A percentile compares a stretch with the other conserved stretches of the same genome.
These are phyloP conservation scores for Hozukius guyotensis DNA, from an alignment of 2,797 vertebrate genomes.

Conservation along the genomic window DNA sequence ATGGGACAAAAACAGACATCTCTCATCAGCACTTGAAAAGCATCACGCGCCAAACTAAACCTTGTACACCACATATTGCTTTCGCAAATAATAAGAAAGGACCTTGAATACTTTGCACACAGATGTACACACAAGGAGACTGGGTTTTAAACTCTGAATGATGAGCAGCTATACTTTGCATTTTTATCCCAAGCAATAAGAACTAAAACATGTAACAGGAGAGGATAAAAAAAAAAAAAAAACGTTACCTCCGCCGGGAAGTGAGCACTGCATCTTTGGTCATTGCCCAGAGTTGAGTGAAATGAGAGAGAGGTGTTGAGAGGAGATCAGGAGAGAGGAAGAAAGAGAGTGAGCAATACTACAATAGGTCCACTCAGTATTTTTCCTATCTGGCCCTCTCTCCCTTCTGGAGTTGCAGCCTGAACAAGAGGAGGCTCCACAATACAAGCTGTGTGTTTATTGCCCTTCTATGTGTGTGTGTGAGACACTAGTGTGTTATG, in stretches of 20 bases:
- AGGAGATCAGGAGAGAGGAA: slow-evolving; percentile 26
- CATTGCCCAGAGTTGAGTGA: slow-evolving; percentile 35
- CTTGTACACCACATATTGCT: not conserved
- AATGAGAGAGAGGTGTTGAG: slow-evolving; percentile 33
- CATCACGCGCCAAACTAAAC: not conserved
- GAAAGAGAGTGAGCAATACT: slow-evolving; percentile 19
- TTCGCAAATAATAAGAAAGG: not conserved
- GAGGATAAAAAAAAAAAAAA: not conserved
- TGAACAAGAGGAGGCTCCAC: slow-evolving; percentile 60
- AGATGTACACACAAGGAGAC: not conserved
- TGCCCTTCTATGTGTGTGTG: slow-evolving; percentile 17
- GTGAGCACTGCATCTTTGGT: slow-evolving; percentile 39
- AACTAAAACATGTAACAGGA: not conserved
- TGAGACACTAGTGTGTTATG: slow-evolving; percentile 51
- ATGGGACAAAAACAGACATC: slow-evolving; percentile 14
- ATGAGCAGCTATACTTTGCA: not conserved
- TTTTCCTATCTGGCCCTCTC: slow-evolving; percentile 61
- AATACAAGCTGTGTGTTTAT: slow-evolving; percentile 32
- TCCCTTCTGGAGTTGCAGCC: slow-evolving; percentile 44
- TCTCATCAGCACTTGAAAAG: slow-evolving; percentile 41
- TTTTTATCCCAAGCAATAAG: not conserved
- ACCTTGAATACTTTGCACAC: slow-evolving; percentile 28
- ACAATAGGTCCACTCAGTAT: slow-evolving; percentile 61
- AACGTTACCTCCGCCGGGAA: slow-evolving; percentile 37
- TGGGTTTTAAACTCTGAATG: not conserved